A percentile compares a stretch with the other conserved stretches of the same genome.
phyloP scores from a whole-genome alignment of 2,888 invertebrate species.

The Xylophagus ater region DNA sequence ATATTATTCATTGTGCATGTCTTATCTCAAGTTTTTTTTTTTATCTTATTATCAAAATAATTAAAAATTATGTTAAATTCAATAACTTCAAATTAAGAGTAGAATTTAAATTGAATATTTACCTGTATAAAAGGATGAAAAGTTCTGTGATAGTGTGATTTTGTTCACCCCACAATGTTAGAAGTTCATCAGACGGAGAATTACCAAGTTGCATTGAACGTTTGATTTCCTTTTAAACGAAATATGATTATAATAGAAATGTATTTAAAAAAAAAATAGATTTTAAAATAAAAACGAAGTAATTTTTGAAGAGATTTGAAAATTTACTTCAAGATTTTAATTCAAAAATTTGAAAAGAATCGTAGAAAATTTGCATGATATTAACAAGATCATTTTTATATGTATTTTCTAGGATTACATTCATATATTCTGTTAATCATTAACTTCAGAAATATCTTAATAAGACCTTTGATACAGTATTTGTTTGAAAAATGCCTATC shows the following conservation, averaged over 20 bases:
- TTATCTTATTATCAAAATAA: background rate
- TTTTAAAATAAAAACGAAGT: background rate
- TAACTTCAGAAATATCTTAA: too few species aligned
- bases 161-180: constrained; percentile 68
- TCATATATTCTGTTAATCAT: too few species aligned
- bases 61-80: too few species aligned
- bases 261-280: background rate
- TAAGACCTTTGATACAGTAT: too few species aligned
- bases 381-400: background rate
- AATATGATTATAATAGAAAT: constrained; percentile 22
- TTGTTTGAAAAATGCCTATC: too few species aligned
- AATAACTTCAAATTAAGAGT: too few species aligned
- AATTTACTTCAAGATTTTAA: background rate
- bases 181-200: constrained; percentile 63
- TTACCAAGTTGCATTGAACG: constrained; percentile 43
- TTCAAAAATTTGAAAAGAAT: background rate
- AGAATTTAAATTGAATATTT: constrained; percentile 14
- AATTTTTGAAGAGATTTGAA: background rate
- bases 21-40: too few species aligned
- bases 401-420: too few species aligned
- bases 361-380: background rate
- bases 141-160: constrained; percentile 74
- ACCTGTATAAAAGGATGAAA: constrained; percentile 52
- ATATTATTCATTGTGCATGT: background rate
- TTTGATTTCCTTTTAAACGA: constrained; percentile 43